Conservation (phyloP, 2,113 vertebrate genomes). For the Aegithalos caudatus region DNA sequence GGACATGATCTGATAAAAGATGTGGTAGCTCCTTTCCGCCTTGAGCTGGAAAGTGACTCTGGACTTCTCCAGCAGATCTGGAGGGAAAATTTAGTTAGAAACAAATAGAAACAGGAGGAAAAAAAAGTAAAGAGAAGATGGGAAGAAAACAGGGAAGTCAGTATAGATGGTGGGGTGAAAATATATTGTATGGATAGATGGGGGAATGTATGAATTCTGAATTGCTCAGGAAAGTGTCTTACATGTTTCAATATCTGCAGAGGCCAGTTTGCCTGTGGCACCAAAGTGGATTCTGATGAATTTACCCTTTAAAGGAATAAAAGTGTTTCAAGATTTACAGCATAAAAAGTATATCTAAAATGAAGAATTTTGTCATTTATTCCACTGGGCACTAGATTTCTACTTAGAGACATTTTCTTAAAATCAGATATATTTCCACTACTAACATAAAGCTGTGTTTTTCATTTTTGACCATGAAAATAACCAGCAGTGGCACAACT, state of each 20-base stretch:
- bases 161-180: background rate
- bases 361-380: background rate
- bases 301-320: slow-evolving; percentile 79
- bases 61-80: slow-evolving; percentile 76
- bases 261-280: slow-evolving; percentile 89
- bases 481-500: background rate
- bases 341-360: background rate
- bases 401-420: background rate
- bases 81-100: background rate
- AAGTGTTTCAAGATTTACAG: background rate
- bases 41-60: slow-evolving; percentile 59
- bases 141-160: background rate
- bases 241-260: slow-evolving; percentile 76
- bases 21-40: too few relatives aligned
- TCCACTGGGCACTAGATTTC: background rate
- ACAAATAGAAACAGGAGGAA: background rate
- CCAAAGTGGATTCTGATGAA: slow-evolving; percentile 94
- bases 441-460: background rate
- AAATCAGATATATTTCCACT: background rate
- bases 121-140: background rate
- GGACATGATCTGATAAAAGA: too few relatives aligned
- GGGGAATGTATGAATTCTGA: background rate
- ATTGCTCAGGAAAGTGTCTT: slow-evolving; percentile 68
- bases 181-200: background rate
- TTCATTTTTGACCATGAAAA: background rate